Evolutionary conservation across 1,140 invertebrate species (phyloP), one percentile per base, ranked within the genome.

Genomic region (Euschistus heros): DNA sequence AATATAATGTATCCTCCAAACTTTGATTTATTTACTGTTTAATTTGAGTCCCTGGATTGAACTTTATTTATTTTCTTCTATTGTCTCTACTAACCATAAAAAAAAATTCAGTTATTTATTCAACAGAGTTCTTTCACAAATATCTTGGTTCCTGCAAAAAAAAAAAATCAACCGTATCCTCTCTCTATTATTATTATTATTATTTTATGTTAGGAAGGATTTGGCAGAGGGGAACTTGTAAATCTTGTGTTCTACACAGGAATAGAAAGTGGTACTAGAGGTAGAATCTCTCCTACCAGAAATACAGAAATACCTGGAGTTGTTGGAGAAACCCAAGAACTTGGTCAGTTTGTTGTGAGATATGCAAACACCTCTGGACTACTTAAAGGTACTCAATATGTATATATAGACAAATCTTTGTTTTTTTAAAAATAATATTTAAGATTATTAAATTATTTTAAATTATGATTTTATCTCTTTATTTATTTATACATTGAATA

Each of bases 171-270:
- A n/a, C n/a, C n/a, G n/a, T n/a, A n/a, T n/a, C n/a, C n/a, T n/a
- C n/a, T n/a, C n/a, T n/a, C n/a, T n/a, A n/a, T n/a, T n/a, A n/a
- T n/a, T n/a, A n/a, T n/a, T n/a, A n/a, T n/a, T n/a, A n/a, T n/a
- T n/a, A n/a, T 22, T 50, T 64, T 66, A 22, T 69, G 67, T 69
- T 74, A 37, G 70, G 75, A 33, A 75, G 66, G 71, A 63, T 69
- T 71, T 54, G 62, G 68, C 22, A 66, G 74, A 67, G 73, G 72
- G 3, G 79, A 82, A 68, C 77, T 79, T n/a, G 80, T 89, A 26
- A 84, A 86, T 1, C 70, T 92, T 0, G 76, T 91, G 2, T 89
- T 89, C 80, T 92, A 92, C 70, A 82, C 82, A 26, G 88, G 86
- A 0, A 75, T 88, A 20, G 89, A 91, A 71, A 85, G 85, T 69